These are phyloP conservation scores for Spodoptera litura DNA, from an alignment of 1,140 invertebrate genomes.

Conservation along the genomic window DNA sequence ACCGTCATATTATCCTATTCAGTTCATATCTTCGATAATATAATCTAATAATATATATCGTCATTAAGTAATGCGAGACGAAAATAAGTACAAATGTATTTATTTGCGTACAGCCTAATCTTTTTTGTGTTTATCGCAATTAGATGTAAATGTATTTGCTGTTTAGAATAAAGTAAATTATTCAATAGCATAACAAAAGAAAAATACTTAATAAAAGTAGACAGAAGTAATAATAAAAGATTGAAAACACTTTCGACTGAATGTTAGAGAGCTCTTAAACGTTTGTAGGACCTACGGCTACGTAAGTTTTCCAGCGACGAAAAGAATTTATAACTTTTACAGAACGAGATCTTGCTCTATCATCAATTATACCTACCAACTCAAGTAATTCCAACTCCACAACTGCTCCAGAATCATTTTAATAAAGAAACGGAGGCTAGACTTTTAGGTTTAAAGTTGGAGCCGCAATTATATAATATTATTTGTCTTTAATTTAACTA, in stretches of 20 bases:
- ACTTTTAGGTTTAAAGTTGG: constrained; percentile 1
- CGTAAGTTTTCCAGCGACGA: constrained; percentile 52
- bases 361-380: constrained; percentile 53
- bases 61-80: not conserved
- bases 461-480: not conserved
- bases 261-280: constrained; percentile 52
- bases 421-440: not conserved
- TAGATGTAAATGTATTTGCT: constrained; percentile 1
- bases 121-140: not conserved
- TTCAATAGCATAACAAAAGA: constrained; percentile 7
- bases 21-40: not conserved
- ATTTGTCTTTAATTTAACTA: constrained; percentile 23
- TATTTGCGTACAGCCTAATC: not conserved
- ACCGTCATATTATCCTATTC: not conserved
- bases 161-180: constrained; percentile 10
- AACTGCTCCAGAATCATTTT: constrained; percentile 11
- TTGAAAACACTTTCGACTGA: constrained; percentile 52
- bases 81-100: not conserved
- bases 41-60: not conserved
- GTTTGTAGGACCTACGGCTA: constrained; percentile 48
- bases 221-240: constrained; percentile 53
- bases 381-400: constrained; percentile 46
- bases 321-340: constrained; percentile 57
- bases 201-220: not conserved
- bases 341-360: constrained; percentile 50